Evolutionary conservation across 2,797 vertebrate species (phyloP).

Genomic region (Harpagifer antarcticus): DNA sequence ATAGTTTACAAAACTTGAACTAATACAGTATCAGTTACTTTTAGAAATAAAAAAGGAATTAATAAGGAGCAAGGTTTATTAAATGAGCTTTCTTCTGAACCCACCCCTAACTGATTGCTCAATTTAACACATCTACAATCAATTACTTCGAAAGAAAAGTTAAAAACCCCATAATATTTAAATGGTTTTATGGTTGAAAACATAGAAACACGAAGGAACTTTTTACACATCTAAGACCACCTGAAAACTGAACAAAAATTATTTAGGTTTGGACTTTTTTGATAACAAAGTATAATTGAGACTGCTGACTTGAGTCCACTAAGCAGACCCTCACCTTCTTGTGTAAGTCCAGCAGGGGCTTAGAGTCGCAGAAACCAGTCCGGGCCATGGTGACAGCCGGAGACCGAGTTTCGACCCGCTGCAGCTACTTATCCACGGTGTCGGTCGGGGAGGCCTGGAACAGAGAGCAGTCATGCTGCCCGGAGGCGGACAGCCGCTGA

Average conservation of each 20-base stretch:
- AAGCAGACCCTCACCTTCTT: slow-evolving; percentile 71
- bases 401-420: slow-evolving; percentile 66
- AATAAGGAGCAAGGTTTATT: not conserved
- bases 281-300: not conserved
- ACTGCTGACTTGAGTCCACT: not conserved
- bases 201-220: not conserved
- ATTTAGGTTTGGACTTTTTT: accelerated
- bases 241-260: not conserved
- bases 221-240: too few relatives aligned
- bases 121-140: not conserved
- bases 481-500: slow-evolving; percentile 24
- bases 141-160: not conserved
- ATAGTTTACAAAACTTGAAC: not conserved
- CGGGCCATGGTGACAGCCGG: slow-evolving; percentile 80
- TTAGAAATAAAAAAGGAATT: too few relatives aligned
- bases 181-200: not conserved
- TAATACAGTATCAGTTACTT: accelerated
- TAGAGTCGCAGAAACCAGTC: slow-evolving; percentile 84
- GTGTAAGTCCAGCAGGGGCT: slow-evolving; percentile 85
- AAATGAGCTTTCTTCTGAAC: not conserved
- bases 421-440: slow-evolving; percentile 81
- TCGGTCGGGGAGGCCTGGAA: slow-evolving; percentile 31
- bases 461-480: slow-evolving; percentile 2
- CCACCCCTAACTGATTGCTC: not conserved
- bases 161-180: too few relatives aligned